These are phyloP conservation scores for Hecatera dysodea DNA, from an alignment of 2,888 invertebrate species.

Conservation along the genomic window DNA sequence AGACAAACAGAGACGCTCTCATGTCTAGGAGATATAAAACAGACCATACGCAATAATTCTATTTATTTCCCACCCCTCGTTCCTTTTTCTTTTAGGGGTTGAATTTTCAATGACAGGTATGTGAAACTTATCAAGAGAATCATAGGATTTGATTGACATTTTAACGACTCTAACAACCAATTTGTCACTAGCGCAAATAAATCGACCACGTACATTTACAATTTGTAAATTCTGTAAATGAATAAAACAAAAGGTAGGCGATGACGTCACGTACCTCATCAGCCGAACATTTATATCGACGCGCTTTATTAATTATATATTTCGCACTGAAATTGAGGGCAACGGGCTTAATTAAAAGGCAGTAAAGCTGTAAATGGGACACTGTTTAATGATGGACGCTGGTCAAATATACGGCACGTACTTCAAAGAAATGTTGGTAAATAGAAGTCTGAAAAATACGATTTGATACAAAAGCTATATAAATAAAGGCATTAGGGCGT, in stretches of 20 bases:
- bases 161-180: background rate
- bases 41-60: background rate
- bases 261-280: conserved; percentile 58
- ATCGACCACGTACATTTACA: conserved; percentile 1
- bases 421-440: background rate
- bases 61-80: background rate
- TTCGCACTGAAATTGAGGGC: conserved; percentile 63
- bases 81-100: background rate
- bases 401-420: conserved; percentile 23
- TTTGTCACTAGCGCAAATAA: background rate
- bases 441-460: conserved; percentile 27
- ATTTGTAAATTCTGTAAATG: conserved; percentile 4
- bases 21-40: conserved; percentile 12
- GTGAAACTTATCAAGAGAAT: conserved; percentile 3
- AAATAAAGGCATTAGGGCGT: conserved; percentile 17
- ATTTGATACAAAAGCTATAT: conserved; percentile 12
- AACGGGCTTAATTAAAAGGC: conserved; percentile 68
- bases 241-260: background rate
- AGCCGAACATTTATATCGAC: conserved; percentile 54
- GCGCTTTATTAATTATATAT: conserved; percentile 67
- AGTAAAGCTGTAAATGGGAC: conserved; percentile 65
- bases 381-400: conserved; percentile 60
- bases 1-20: background rate
- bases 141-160: conserved; percentile 1
- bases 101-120: conserved; percentile 8